Evolutionary conservation across 2,888 invertebrate species (phyloP).

Genomic region (Phortica magna): DNA sequence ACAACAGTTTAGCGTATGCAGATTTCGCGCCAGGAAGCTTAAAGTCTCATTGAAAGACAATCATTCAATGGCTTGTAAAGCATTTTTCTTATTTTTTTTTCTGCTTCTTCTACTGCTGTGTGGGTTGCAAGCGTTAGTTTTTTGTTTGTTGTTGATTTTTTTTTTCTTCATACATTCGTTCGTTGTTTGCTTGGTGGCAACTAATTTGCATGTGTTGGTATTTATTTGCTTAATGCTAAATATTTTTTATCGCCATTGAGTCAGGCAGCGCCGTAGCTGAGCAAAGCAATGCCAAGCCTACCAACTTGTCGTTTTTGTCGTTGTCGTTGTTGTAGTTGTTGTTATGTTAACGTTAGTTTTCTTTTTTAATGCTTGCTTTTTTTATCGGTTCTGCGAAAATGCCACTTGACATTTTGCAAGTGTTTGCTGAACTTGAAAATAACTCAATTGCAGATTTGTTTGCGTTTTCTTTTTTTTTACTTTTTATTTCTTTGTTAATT

Average conservation of each 20-base stretch:
- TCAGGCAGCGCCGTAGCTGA: background rate
- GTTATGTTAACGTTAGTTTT: slow-evolving; percentile 19
- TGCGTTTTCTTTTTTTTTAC: background rate
- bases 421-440: slow-evolving; percentile 46
- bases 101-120: background rate
- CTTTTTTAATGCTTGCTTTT: slow-evolving; percentile 14
- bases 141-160: slow-evolving; percentile 11
- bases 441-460: slow-evolving; percentile 29
- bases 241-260: slow-evolving; percentile 20
- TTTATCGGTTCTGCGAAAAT: slow-evolving; percentile 30
- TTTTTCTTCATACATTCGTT: slow-evolving; percentile 34
- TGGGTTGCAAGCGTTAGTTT: slow-evolving; percentile 23
- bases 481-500: slow-evolving; percentile 31
- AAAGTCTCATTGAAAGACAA: slow-evolving; percentile 28
- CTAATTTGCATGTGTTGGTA: slow-evolving; percentile 37
- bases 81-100: background rate
- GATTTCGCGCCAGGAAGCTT: slow-evolving; percentile 37
- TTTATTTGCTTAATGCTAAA: slow-evolving; percentile 32
- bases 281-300: background rate
- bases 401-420: slow-evolving; percentile 46
- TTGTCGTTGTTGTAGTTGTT: background rate
- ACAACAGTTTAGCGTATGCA: slow-evolving; percentile 55
- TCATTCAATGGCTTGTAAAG: slow-evolving; percentile 31
- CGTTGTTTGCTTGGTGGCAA: slow-evolving; percentile 3
- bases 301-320: background rate